These are phyloP conservation scores for Scolopax rusticola DNA, from an alignment of 2,797 vertebrate genomes.

Conservation along the genomic window DNA sequence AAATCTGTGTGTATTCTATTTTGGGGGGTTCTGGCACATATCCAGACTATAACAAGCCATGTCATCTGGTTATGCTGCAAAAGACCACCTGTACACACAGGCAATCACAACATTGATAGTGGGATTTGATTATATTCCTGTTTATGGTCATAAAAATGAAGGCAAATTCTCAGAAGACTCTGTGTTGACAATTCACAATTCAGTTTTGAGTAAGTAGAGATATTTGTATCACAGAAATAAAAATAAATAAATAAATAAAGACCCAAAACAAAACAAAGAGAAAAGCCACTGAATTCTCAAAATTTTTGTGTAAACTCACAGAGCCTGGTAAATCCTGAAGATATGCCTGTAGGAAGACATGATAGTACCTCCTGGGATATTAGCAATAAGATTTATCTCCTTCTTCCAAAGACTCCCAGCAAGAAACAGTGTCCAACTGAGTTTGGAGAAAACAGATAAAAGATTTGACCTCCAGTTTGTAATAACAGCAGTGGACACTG, in stretches of 20 bases:
- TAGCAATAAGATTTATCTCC: background rate
- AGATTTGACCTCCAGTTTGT: constrained; percentile 26
- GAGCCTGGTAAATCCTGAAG: background rate
- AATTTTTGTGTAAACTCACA: background rate
- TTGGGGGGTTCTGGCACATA: background rate
- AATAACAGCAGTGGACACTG: constrained; percentile 24
- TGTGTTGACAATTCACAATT: background rate
- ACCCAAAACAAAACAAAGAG: background rate
- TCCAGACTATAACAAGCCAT: background rate
- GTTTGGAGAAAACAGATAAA: constrained; percentile 30
- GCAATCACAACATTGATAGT: background rate
- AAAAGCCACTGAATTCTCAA: background rate
- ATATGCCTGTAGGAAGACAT: background rate
- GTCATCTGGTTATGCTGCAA: background rate
- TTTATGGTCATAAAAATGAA: background rate
- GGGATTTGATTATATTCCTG: background rate
- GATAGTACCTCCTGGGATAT: background rate
- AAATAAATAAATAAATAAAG: background rate
- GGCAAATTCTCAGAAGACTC: background rate
- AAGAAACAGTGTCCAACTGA: constrained; percentile 7
- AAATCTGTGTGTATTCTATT: background rate
- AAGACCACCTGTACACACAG: background rate
- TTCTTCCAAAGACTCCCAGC: background rate
- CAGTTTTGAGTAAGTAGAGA: background rate
- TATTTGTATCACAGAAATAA: background rate